phyloP scores from a whole-genome alignment of 2,113 vertebrate species.

The Microtus oregoni region DNA sequence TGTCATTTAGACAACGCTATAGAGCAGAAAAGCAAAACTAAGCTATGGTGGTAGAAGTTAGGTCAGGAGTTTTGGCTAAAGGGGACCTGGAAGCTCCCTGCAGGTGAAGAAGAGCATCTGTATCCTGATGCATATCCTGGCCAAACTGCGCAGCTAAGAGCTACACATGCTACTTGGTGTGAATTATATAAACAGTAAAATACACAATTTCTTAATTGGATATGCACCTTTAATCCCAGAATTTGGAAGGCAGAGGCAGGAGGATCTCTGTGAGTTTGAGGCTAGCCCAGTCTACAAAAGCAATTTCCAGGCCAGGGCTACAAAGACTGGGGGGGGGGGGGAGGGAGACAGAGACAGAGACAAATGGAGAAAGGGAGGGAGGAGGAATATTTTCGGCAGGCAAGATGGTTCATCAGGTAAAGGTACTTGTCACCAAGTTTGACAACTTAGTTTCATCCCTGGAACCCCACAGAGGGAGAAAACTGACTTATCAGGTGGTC shows the following conservation, averaged over 20 bases:
- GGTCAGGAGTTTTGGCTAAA: background rate
- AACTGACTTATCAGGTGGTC: no score
- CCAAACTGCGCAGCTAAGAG: background rate
- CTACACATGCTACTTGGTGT: background rate
- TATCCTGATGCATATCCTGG: background rate
- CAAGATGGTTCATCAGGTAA: no score
- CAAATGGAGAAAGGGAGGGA: no score
- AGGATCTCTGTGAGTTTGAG: background rate
- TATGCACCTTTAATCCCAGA: background rate
- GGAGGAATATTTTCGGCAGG: no score
- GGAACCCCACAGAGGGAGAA: no score
- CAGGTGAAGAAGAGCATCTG: background rate
- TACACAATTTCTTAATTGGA: background rate
- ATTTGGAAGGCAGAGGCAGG: background rate
- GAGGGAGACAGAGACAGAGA: no score
- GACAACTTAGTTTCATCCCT: no score
- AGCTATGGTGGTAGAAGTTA: background rate
- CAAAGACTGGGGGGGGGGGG: background rate
- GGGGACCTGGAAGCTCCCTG: background rate
- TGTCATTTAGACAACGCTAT: background rate
- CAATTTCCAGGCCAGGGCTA: background rate
- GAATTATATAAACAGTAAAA: background rate
- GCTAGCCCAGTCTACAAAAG: background rate
- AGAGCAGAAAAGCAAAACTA: background rate
- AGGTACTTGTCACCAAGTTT: no score